Evolutionary conservation across 2,888 invertebrate species (phyloP), one percentile per base, ranked within the genome.

Genomic region (Drosophila demipolita): DNA sequence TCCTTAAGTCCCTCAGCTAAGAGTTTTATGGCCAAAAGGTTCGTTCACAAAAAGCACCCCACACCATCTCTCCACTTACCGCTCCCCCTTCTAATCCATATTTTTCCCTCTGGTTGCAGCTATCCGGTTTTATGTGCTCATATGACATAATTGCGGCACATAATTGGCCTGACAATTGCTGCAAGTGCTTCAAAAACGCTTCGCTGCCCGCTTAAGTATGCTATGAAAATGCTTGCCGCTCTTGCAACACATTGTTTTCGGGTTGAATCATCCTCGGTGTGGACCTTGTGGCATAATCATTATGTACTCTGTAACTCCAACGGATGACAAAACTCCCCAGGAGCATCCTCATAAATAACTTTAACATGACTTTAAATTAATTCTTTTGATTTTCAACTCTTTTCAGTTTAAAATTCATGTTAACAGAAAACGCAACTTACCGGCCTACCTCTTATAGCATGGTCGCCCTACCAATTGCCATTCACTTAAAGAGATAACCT

Each of bases 101-200:
- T 45, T 15, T 15, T 15, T 7, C 2, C 8, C 20, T 23, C n/a
- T n/a, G 38, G 26, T 1, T 54, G 58, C 54, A 69, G 64, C 66
- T 50, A 66, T 64, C 48, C 58, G 61, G 68, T 75, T 79, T 84
- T 87, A 83, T 84, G 84, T 74, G 66, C 89, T 87, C 84, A 89
- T 85, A 89, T 84, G 89, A 70, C 87, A 76, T 85, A 89, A 85
- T 85, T 87, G 89, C 82, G 80, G 82, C 66, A 73, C 83, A 75
- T 87, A 85, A 85, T 85, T 85, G 90, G 89, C 88, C 85, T 78
- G 89, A 87, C 89, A 89, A 85, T 85, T 85, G 85, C 78, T 69
- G 72, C 75, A 82, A 84, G 73, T 78, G 68, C 84, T 81, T 68
- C 71, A 66, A 69, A 84, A 87, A 78, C 78, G 89, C 87, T 67